A percentile compares a stretch with the other conserved stretches of the same genome.
Conservation (phyloP, 30 jellyfish, hydroid and myxozoan genomes). For the Morbakka virulenta region DNA sequence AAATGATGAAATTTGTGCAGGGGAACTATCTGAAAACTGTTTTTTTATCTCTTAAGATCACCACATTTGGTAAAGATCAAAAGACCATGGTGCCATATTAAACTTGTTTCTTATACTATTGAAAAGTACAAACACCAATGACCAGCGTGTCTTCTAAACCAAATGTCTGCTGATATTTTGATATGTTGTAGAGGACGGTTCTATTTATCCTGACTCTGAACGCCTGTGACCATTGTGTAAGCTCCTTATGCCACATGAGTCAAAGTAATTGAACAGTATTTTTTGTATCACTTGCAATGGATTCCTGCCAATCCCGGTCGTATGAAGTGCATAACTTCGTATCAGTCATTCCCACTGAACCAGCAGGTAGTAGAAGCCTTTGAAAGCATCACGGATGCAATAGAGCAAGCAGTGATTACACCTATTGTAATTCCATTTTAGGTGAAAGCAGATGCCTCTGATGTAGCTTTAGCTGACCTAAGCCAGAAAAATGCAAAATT, state of each 20-base stretch:
- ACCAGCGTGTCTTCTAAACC: conserved; percentile 22
- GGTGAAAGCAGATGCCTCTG: background rate
- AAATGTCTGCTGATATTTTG: conserved; percentile 11
- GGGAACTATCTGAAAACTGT: conserved; percentile 11
- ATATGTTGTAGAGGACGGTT: conserved; percentile 19
- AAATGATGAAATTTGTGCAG: background rate
- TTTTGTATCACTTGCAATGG: conserved; percentile 50
- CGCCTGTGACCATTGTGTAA: conserved; percentile 27
- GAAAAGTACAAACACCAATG: conserved; percentile 21
- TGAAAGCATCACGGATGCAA: conserved; percentile 14
- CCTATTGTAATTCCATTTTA: background rate
- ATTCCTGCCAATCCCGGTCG: conserved; percentile 19
- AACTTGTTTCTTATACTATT: conserved; percentile 19
- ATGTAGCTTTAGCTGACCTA: background rate
- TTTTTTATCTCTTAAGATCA: conserved; percentile 38
- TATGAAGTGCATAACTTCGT: conserved; percentile 29
- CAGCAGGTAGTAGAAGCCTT: background rate
- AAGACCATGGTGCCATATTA: conserved; percentile 54
- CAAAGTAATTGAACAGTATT: conserved; percentile 28
- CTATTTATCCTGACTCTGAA: conserved; percentile 28
- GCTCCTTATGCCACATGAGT: conserved; percentile 52
- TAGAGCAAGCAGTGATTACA: conserved; percentile 13
- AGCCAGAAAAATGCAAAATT: too few relatives aligned
- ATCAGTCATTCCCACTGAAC: conserved; percentile 32
- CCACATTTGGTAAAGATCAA: conserved; percentile 57